Conservation (phyloP, 2,797 vertebrate genomes). For the Paratrypauchen microcephalus region DNA sequence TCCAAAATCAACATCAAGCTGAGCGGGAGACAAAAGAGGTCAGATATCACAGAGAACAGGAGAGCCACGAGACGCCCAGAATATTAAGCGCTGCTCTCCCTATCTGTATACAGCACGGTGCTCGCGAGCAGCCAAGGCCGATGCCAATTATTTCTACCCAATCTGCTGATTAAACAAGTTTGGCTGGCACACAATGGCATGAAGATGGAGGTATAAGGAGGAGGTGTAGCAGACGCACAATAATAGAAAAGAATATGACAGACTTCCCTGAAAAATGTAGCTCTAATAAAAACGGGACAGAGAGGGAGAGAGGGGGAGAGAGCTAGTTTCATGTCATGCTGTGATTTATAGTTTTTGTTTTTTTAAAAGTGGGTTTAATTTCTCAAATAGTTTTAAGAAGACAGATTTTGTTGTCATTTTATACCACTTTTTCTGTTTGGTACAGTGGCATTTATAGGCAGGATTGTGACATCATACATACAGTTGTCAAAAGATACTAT, state of each 20-base stretch:
- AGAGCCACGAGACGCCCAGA: slow-evolving; percentile 68
- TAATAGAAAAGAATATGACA: slow-evolving; percentile 26
- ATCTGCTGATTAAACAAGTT: slow-evolving; percentile 79
- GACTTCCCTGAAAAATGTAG: slow-evolving; percentile 4
- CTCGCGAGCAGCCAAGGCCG: slow-evolving; percentile 72
- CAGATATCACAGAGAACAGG: slow-evolving; percentile 79
- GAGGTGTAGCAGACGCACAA: slow-evolving; percentile 13
- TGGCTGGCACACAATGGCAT: slow-evolving; percentile 69
- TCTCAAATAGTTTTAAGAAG: not conserved
- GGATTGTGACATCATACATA: no score
- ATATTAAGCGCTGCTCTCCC: slow-evolving; percentile 73
- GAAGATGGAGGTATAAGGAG: slow-evolving; percentile 41
- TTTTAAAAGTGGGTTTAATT: not conserved
- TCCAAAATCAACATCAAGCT: slow-evolving; percentile 80
- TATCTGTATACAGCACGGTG: slow-evolving; percentile 71
- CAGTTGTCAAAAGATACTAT: no score
- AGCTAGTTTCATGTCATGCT: not conserved
- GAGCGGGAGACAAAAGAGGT: slow-evolving; percentile 79
- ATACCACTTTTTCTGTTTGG: no score
- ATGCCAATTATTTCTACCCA: slow-evolving; percentile 76
- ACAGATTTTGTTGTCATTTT: not conserved
- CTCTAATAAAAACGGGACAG: not conserved
- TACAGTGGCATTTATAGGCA: no score
- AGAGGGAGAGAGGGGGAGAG: not conserved
- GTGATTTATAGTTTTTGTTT: not conserved